Conservation (phyloP, 2,888 invertebrate species). For the Cactoblastis cactorum region DNA sequence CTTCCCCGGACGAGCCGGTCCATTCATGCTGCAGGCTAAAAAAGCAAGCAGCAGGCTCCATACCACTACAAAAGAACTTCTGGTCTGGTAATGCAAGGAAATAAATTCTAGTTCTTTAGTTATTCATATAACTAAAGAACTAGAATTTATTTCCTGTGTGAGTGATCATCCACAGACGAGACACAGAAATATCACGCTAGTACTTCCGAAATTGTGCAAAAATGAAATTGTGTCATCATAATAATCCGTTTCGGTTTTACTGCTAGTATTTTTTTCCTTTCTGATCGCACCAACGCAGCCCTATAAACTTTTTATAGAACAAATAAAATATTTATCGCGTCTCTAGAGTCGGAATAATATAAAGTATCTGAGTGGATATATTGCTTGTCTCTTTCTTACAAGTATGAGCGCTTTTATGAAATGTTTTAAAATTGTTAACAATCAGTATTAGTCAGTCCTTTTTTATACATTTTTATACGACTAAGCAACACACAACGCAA, state of each 20-base stretch:
- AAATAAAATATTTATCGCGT: slow-evolving; percentile 25
- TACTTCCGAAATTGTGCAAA: neutral
- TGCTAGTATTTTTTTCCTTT: slow-evolving; percentile 14
- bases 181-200: neutral
- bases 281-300: slow-evolving; percentile 9
- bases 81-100: too few relatives aligned
- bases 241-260: slow-evolving; percentile 15
- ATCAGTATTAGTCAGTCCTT: too few relatives aligned
- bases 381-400: neutral
- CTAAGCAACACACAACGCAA: too few relatives aligned
- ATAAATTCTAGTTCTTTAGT: too few relatives aligned
- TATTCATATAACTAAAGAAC: too few relatives aligned
- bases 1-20: too few relatives aligned
- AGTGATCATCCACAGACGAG: too few relatives aligned
- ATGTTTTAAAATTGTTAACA: neutral
- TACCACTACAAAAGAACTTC: too few relatives aligned
- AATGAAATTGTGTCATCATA: neutral
- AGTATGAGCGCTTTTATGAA: neutral
- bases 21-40: too few relatives aligned
- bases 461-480: too few relatives aligned
- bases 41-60: too few relatives aligned
- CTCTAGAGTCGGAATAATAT: slow-evolving; percentile 1
- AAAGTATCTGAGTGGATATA: neutral
- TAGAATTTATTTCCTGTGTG: too few relatives aligned
- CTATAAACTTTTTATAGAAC: slow-evolving; percentile 25